These are phyloP conservation scores for Drosophila erecta DNA, from an alignment of 1,140 invertebrate genomes.

Conservation along the genomic window DNA sequence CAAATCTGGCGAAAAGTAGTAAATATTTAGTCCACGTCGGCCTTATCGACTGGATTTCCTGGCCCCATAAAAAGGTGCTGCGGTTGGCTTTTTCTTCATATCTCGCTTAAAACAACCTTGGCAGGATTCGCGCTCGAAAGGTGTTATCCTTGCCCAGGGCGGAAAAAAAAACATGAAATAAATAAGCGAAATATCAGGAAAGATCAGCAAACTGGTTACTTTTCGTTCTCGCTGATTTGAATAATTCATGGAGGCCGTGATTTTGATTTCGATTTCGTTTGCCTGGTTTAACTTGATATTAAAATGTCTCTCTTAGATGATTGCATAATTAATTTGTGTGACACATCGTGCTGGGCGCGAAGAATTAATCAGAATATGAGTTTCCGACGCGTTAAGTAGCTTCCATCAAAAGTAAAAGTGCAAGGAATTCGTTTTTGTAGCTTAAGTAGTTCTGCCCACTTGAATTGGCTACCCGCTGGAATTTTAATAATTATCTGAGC, in stretches of 20 bases:
- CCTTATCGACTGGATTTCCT: slow-evolving; percentile 28
- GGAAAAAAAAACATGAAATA: neutral
- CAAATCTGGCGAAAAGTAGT: slow-evolving; percentile 43
- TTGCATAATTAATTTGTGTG: slow-evolving; percentile 45
- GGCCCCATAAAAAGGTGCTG: neutral
- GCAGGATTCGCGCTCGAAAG: slow-evolving; percentile 20
- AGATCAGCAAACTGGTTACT: slow-evolving; percentile 34
- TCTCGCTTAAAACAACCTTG: slow-evolving; percentile 21
- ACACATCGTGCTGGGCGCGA: slow-evolving; percentile 11
- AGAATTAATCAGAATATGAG: slow-evolving; percentile 8
- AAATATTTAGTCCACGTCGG: slow-evolving; percentile 24
- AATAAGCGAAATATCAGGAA: slow-evolving; percentile 4
- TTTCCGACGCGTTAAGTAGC: slow-evolving; percentile 7
- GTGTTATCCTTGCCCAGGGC: slow-evolving; percentile 35
- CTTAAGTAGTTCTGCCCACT: no score
- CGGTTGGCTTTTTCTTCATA: no score
- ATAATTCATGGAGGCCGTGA: slow-evolving; percentile 35
- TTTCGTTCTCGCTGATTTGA: slow-evolving; percentile 30
- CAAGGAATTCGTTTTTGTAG: no score
- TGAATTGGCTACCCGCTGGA: no score
- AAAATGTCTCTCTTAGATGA: slow-evolving; percentile 22
- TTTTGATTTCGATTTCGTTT: slow-evolving; percentile 44
- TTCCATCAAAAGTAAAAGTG: slow-evolving; percentile 18
- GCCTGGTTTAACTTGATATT: slow-evolving; percentile 48
- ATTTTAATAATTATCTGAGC: neutral